Conservation (phyloP, 2,888 invertebrate species). For the Eremobia ochroleuca region DNA sequence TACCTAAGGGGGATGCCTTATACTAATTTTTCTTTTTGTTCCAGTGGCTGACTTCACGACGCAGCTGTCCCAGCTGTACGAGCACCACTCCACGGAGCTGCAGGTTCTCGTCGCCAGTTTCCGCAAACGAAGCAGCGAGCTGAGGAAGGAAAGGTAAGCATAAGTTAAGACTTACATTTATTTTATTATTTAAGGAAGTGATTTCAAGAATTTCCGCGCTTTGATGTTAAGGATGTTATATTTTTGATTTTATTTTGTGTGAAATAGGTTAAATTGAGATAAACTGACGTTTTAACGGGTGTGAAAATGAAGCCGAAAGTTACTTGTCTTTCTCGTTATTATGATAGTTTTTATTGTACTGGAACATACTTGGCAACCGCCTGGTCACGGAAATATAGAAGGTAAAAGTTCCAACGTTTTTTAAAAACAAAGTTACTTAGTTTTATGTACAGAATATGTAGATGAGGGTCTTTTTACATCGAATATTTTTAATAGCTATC, state of each 20-base stretch:
- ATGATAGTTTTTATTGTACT: background rate
- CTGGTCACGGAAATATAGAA: background rate
- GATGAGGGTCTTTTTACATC: background rate
- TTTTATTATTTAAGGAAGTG: background rate
- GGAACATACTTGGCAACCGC: background rate
- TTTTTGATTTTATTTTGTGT: background rate
- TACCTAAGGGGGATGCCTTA: background rate
- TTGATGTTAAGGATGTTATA: background rate
- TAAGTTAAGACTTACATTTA: background rate
- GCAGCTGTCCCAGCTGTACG: slow-evolving; percentile 96
- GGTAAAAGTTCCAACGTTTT: background rate
- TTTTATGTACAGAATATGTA: background rate
- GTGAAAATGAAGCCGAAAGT: background rate
- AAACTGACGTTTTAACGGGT: background rate
- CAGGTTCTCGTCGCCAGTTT: slow-evolving; percentile 96
- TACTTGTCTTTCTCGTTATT: background rate
- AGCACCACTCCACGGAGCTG: slow-evolving; percentile 96
- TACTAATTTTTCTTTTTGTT: slow-evolving; percentile 77
- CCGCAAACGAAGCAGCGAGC: slow-evolving; percentile 96
- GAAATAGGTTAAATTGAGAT: background rate
- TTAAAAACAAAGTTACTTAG: background rate
- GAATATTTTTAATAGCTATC: background rate
- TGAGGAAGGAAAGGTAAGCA: slow-evolving; percentile 95
- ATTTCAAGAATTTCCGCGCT: background rate
- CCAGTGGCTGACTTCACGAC: slow-evolving; percentile 98